Evolutionary conservation across 2,888 invertebrate species (phyloP).

Genomic region (Drosophila nr. fundita): DNA sequence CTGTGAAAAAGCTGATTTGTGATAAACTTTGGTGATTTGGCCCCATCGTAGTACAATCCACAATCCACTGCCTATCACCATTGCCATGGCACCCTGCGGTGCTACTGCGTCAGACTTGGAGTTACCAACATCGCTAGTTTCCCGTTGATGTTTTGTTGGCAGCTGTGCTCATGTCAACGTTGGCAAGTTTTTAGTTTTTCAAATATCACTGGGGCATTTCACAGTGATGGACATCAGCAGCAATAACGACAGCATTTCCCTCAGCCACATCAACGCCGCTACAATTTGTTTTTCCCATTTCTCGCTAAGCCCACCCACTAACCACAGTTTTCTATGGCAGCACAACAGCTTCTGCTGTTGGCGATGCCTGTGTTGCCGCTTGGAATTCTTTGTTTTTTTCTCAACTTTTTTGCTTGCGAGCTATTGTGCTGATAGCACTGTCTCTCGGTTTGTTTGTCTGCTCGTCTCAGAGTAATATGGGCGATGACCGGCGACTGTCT

Average conservation of each 20-base stretch:
- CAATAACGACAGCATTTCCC: conserved; percentile 29
- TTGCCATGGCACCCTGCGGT: conserved; percentile 18
- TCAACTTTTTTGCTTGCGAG: conserved; percentile 30
- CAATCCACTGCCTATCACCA: conserved; percentile 18
- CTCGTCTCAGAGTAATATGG: conserved; percentile 60
- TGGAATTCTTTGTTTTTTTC: conserved; percentile 11
- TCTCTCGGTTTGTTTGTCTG: conserved; percentile 32
- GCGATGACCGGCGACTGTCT: conserved; percentile 72
- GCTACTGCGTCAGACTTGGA: conserved; percentile 1
- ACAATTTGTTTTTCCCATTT: conserved; percentile 24
- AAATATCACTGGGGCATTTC: conserved; percentile 79
- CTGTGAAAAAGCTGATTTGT: conserved; percentile 53
- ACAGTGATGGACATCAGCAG: conserved; percentile 71
- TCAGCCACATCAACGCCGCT: neutral
- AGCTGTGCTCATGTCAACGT: conserved; percentile 65
- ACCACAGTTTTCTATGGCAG: conserved; percentile 24
- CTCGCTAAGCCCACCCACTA: conserved; percentile 29
- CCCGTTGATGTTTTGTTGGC: conserved; percentile 34
- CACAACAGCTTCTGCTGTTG: conserved; percentile 21
- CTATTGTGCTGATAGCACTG: conserved; percentile 21
- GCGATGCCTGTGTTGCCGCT: conserved; percentile 52
- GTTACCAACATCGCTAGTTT: conserved; percentile 29
- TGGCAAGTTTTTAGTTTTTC: conserved; percentile 75
- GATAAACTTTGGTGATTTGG: conserved; percentile 59
- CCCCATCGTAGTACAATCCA: conserved; percentile 46